Percentiles rank a stretch among this genome's conserved stretches.
Conservation (phyloP, 2,797 vertebrate species). For the Phyllotis vaccarum region DNA sequence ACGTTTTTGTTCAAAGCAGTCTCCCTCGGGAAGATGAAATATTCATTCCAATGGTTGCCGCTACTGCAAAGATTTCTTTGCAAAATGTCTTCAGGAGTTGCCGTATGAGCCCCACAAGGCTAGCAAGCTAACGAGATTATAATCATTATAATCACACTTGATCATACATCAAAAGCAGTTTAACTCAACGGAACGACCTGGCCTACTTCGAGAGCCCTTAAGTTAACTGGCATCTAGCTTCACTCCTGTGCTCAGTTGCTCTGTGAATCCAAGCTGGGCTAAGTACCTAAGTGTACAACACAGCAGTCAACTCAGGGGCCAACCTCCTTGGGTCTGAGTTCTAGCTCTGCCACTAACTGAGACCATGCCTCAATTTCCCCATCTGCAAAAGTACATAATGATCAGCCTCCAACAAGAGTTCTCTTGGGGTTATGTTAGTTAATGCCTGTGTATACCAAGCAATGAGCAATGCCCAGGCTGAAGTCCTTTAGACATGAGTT, state of each 20-base stretch:
- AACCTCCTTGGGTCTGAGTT: not conserved
- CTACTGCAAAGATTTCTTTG: slow-evolving; percentile 51
- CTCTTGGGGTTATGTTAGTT: not conserved
- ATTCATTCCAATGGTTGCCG: slow-evolving; percentile 36
- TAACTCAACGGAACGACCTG: slow-evolving; percentile 72
- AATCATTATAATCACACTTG: slow-evolving; percentile 78
- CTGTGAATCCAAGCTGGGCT: not conserved
- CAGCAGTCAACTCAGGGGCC: not conserved
- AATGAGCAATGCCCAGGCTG: not conserved
- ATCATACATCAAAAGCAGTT: slow-evolving; percentile 74
- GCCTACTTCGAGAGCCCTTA: slow-evolving; percentile 2
- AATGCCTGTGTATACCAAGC: not conserved
- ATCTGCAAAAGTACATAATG: not conserved
- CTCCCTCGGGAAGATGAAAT: not conserved
- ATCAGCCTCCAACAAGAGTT: not conserved
- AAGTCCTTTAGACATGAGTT: not conserved
- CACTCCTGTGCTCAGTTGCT: not conserved
- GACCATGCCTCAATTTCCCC: not conserved
- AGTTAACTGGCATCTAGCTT: slow-evolving; percentile 25
- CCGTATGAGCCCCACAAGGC: slow-evolving; percentile 65
- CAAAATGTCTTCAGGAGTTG: slow-evolving; percentile 67
- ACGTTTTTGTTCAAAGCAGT: slow-evolving; percentile 31
- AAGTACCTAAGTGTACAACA: not conserved
- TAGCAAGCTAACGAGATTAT: slow-evolving; percentile 74
- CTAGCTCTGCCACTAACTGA: not conserved